Conservation (phyloP, 2,113 vertebrate species). For the Tursiops truncatus region DNA sequence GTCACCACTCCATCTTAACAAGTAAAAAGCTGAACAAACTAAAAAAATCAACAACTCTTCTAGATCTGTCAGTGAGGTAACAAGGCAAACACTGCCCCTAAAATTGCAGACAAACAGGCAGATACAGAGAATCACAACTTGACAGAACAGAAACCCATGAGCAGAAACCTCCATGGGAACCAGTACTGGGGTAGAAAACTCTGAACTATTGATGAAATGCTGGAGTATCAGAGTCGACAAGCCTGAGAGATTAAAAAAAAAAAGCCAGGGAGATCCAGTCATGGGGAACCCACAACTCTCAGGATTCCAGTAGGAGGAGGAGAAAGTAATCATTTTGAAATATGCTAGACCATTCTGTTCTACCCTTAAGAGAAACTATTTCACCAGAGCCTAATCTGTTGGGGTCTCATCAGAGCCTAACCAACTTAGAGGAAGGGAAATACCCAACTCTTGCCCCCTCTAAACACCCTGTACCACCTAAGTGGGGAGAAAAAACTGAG, state of each 20-base stretch:
- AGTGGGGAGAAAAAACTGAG: background rate
- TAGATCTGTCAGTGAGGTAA: background rate
- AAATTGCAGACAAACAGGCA: background rate
- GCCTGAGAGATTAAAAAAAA: background rate
- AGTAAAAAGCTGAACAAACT: slow-evolving; percentile 1
- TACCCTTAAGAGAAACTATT: background rate
- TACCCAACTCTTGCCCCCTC: background rate
- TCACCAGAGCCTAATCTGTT: background rate
- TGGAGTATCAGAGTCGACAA: background rate
- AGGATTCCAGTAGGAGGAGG: background rate
- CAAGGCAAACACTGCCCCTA: background rate
- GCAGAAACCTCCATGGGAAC: background rate
- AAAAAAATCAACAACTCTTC: background rate
- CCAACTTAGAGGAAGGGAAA: background rate
- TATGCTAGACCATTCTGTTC: background rate
- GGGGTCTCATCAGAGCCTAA: background rate
- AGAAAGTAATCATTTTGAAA: background rate
- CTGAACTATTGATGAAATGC: background rate
- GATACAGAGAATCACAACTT: background rate
- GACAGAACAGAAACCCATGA: background rate
- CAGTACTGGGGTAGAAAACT: background rate
- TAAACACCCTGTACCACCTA: background rate
- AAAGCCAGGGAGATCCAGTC: background rate
- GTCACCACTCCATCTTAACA: background rate
- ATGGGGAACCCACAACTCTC: background rate